Base-by-base conservation (phyloP, 2,113 vertebrate genomes). In the Corapipo altera region DNA sequence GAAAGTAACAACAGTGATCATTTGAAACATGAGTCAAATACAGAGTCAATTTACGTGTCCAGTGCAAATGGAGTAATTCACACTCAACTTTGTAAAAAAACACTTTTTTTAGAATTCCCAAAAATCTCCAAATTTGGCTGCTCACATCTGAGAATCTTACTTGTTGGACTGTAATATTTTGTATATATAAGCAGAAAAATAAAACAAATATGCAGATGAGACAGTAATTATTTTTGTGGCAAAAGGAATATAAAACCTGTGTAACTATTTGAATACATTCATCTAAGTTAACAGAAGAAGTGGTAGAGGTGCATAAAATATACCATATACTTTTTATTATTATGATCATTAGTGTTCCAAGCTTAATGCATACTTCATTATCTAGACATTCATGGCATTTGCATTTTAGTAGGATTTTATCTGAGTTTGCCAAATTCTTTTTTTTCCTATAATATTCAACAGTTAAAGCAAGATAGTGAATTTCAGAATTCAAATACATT, bases 361-460 rank as follows among this genome's bases (percentile, higher is more conserved):
- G 52, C 14, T 91, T 95, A 97, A 91, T 92, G 39, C 39, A 71
- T 92, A 62, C 55, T 97, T 97, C 92, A 96, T 97, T 97, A 94
- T 83, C 79, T 89, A 96, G 94, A 96, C 97, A 93, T 97, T 94
- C n/a, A 95, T 85, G 90, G 91, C 8, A 98, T 97, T 97, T 97
- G 59, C 96, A 97, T 98, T 97, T 97, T 97, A 97, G 97, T 90
- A 95, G 86, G 62, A 58, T 97, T 97, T 97, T 94, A 94, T 92
- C 58, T 67, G 74, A 94, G 67, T 95, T 97, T 94, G n/a, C 61
- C 12, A 13, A 57, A n/a, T 96, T 59, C 41, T 70, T 92, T 85
- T 17, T 54, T 39, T 93, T 85, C 43, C 41, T 91, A 43, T 89
- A 74, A 91, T 89, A 89, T 88, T 93, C 48, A 69, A 81, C 58